Evolutionary conservation across 2,113 vertebrate genomes (phyloP), one percentile per base, ranked within the genome.

Genomic region (Odocoileus hemionus): DNA sequence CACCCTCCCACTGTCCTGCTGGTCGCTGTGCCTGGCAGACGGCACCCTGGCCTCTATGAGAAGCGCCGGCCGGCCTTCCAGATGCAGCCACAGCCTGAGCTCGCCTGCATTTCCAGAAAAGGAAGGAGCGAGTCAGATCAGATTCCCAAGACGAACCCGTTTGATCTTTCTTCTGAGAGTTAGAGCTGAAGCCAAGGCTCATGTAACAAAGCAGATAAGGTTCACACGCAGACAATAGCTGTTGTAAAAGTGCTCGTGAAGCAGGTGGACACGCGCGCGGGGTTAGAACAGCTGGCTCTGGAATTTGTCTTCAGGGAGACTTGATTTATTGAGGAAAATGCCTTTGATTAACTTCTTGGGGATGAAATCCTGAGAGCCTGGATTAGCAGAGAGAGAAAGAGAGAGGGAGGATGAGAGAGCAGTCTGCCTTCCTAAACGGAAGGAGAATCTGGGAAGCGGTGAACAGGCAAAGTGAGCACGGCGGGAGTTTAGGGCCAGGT

Each of bases 101-200:
- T 57, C 17, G 30, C 60, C 39, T 88, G 83, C 50, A 36, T 84
- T 87, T 94, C 87, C 80, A 97, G 61, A 95, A 91, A 84, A 88
- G 23, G 45, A 96, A 76, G 57, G 33, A 55, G 50, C 30, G 33
- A 60, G 55, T 92, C 86, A 82, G 33, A 76, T 47, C 74, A 43
- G 84, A 80, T 84, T 64, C 92, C 47, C n/a, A 64, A 64, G 78
- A 86, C 5, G 21, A 57, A 39, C 50, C 86, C 36, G 8, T 55
- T 94, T 94, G 89, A 52, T 95, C 45, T 76, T 94, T 95, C 91
- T 92, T 70, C 50, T 26, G 82, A 95, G 89, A 94, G 52, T 88
- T 64, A 36, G 89, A 54, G 21, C 80, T n/a, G 74, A 76, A 93
- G 74, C 79, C 26, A 87, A 19, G n/a, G 12, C 21, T 97, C 74